Percentiles rank a stretch among this genome's conserved stretches.
Evolutionary conservation across 2,113 vertebrate genomes (phyloP).

Genomic region (Onychostoma macrolepis): DNA sequence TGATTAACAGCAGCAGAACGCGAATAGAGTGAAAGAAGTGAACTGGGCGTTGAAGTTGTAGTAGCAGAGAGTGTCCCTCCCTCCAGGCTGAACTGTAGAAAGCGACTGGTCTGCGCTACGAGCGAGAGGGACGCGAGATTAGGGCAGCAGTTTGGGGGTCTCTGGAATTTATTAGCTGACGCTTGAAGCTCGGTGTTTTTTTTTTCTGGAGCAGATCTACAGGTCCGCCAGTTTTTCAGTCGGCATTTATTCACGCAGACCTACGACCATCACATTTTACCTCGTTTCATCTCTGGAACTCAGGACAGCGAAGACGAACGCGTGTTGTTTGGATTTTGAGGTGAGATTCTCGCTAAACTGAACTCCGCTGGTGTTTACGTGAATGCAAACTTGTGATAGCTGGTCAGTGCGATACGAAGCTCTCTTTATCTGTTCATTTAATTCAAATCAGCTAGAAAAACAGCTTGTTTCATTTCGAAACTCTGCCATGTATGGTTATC

Average conservation of each 20-base stretch:
- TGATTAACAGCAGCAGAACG: neutral
- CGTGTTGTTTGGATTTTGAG: slow-evolving; percentile 61
- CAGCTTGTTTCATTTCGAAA: neutral
- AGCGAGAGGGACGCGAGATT: slow-evolving; percentile 57
- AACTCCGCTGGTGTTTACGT: neutral
- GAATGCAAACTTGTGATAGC: neutral
- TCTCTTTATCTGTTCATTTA: neutral
- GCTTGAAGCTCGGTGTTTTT: slow-evolving; percentile 43
- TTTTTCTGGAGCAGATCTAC: slow-evolving; percentile 46
- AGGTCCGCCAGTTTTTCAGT: neutral
- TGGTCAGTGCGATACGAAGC: neutral
- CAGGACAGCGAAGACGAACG: slow-evolving; percentile 39
- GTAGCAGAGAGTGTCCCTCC: slow-evolving; percentile 3
- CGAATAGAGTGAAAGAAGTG: neutral
- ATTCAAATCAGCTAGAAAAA: neutral
- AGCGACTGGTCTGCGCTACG: slow-evolving; percentile 41
- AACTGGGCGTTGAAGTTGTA: slow-evolving; percentile 9
- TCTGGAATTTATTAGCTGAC: slow-evolving; percentile 67
- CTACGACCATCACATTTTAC: neutral
- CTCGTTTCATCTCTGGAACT: slow-evolving; percentile 49
- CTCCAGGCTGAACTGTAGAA: neutral
- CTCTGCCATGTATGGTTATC: neutral
- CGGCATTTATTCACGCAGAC: neutral
- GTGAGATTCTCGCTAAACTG: slow-evolving; percentile 60
- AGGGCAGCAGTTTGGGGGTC: slow-evolving; percentile 56